Conservation (phyloP, 2,797 vertebrate species). For the Hirundo rustica region DNA sequence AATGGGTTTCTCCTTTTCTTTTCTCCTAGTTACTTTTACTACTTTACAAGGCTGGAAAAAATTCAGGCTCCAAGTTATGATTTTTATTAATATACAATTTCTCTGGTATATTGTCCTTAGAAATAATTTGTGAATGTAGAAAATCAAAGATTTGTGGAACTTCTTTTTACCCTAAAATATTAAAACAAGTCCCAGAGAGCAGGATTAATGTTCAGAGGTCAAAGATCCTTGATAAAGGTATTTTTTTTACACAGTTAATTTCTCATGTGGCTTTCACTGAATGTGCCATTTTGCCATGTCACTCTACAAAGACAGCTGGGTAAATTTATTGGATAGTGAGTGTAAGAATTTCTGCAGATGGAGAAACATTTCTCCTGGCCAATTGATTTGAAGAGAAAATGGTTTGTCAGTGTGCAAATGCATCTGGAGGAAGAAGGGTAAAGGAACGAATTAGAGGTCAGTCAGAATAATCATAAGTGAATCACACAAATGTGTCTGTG, state of each 20-base stretch:
- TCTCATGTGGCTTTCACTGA: background rate
- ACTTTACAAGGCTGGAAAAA: background rate
- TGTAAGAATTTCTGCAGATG: conserved; percentile 6
- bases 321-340: conserved; percentile 20
- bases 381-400: conserved; percentile 43
- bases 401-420: conserved; percentile 21
- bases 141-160: conserved; percentile 28
- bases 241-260: conserved; percentile 30
- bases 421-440: conserved; percentile 18
- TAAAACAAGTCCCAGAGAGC: conserved; percentile 3
- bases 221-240: conserved; percentile 30
- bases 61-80: background rate
- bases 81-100: conserved; percentile 38
- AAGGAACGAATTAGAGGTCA: conserved; percentile 38
- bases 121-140: background rate
- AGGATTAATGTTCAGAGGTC: conserved; percentile 30
- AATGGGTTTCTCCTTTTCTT: background rate
- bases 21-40: conserved; percentile 27
- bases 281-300: conserved; percentile 4
- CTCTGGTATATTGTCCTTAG: background rate
- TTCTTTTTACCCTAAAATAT: conserved; percentile 37
- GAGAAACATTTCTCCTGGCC: background rate
- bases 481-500: background rate
- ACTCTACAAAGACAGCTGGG: background rate
- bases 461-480: conserved; percentile 3